A percentile compares a stretch with the other conserved stretches of the same genome.
Conservation (phyloP, 2,797 vertebrate genomes). For the Rhyacichthys aspro region DNA sequence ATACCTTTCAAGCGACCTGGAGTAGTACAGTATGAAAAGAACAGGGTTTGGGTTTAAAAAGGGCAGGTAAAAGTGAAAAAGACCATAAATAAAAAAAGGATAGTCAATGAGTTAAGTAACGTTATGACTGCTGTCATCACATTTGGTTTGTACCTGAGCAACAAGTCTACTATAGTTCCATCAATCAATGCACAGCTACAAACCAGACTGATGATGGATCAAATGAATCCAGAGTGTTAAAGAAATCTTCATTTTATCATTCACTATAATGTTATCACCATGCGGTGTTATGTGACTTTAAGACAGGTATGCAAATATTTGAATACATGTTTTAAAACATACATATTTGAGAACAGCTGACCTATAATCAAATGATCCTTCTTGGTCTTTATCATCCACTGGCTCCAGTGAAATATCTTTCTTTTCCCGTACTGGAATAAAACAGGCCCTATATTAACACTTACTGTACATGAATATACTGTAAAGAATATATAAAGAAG, state of each 20-base stretch:
- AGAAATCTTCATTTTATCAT: too few relatives aligned
- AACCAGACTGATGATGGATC: background rate
- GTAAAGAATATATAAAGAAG: too few relatives aligned
- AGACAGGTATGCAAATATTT: too few relatives aligned
- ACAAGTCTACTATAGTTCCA: background rate
- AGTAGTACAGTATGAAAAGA: slow-evolving; percentile 75
- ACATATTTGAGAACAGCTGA: slow-evolving; percentile 50
- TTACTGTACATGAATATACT: background rate
- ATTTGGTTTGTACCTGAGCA: slow-evolving; percentile 49
- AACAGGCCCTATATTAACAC: slow-evolving; percentile 6
- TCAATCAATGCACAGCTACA: background rate
- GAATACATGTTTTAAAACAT: too few relatives aligned
- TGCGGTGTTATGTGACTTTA: too few relatives aligned
- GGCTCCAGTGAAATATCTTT: slow-evolving; percentile 90
- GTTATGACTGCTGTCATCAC: slow-evolving; percentile 9
- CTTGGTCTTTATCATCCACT: slow-evolving; percentile 91
- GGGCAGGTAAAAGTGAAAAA: slow-evolving; percentile 28
- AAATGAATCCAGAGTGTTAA: slow-evolving; percentile 18
- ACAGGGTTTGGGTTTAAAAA: slow-evolving; percentile 51
- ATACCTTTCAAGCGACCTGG: slow-evolving; percentile 90
- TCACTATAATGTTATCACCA: background rate
- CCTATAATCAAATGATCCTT: slow-evolving; percentile 97
- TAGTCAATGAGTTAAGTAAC: slow-evolving; percentile 40
- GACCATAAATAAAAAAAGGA: slow-evolving; percentile 27
- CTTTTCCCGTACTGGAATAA: slow-evolving; percentile 88